phyloP scores from a whole-genome alignment of 1,140 invertebrate species.

The Chelonus insularis region DNA sequence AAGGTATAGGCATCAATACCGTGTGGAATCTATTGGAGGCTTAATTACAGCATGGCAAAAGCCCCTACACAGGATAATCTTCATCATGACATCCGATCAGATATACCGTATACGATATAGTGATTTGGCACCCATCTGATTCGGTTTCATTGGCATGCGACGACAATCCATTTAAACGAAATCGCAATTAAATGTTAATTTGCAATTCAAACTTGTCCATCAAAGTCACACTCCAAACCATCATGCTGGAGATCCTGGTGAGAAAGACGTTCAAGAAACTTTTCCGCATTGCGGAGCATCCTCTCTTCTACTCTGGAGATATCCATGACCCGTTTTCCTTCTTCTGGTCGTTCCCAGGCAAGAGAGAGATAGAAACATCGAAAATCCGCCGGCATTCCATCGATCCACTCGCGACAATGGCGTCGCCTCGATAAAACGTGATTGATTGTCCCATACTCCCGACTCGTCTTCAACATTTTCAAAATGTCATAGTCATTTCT shows the following conservation, averaged over 20 bases:
- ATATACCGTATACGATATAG: no score
- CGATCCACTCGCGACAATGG: constrained; percentile 17
- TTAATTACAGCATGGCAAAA: neutral
- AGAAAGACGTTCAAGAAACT: constrained; percentile 1
- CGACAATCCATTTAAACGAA: constrained; percentile 20
- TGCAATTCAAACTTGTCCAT: constrained; percentile 22
- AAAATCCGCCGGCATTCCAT: constrained; percentile 17
- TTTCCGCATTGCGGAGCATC: constrained; percentile 19
- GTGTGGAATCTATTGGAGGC: no score
- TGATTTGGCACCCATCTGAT: neutral
- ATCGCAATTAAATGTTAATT: constrained; percentile 30
- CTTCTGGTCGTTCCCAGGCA: constrained; percentile 8
- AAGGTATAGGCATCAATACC: no score
- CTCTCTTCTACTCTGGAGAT: neutral
- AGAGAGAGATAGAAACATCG: constrained; percentile 4
- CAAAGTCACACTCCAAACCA: neutral
- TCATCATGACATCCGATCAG: neutral
- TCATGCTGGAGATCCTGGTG: neutral
- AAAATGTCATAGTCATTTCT: neutral
- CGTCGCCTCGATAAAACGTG: constrained; percentile 21
- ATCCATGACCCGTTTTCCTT: constrained; percentile 21
- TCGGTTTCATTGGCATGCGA: neutral
- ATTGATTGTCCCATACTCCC: constrained; percentile 8
- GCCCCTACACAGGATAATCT: neutral
- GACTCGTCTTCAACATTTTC: neutral